phyloP scores from a whole-genome alignment of 2,797 vertebrate genomes.

The Cynodonichthys magdalenae region DNA sequence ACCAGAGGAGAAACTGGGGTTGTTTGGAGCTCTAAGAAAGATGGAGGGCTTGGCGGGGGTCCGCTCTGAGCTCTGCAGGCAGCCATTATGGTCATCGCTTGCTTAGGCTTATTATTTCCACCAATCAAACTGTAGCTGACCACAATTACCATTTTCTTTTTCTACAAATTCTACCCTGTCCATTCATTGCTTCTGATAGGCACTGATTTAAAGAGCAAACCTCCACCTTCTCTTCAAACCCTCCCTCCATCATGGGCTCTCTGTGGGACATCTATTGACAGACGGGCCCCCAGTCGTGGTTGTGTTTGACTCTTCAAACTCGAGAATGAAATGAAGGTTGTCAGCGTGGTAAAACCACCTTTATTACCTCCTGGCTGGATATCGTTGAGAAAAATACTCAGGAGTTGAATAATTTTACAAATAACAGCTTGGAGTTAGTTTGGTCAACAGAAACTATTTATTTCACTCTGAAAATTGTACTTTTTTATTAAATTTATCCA shows the following conservation, averaged over 20 bases:
- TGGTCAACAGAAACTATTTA: constrained; percentile 15
- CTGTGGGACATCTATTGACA: constrained; percentile 91
- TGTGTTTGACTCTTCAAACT: constrained; percentile 91
- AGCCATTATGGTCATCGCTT: constrained; percentile 80
- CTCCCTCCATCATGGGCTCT: constrained; percentile 75
- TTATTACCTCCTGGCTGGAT: constrained; percentile 82
- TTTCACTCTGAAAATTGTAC: not conserved
- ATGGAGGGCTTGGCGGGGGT: constrained; percentile 78
- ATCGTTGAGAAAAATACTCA: constrained; percentile 55
- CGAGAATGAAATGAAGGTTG: constrained; percentile 87
- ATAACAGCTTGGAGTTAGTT: constrained; percentile 32
- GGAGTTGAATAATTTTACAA: constrained; percentile 47
- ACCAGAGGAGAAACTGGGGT: constrained; percentile 51
- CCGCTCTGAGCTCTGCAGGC: constrained; percentile 85
- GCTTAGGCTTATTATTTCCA: constrained; percentile 76
- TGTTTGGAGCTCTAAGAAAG: constrained; percentile 79
- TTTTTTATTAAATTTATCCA: not conserved
- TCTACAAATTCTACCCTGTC: constrained; percentile 57
- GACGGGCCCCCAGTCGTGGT: constrained; percentile 88
- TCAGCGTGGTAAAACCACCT: constrained; percentile 88
- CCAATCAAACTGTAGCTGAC: constrained; percentile 56
- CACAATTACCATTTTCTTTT: constrained; percentile 35
- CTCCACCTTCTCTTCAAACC: constrained; percentile 52
- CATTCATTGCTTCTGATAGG: constrained; percentile 72
- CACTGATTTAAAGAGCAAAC: constrained; percentile 55